Percentiles rank a stretch among this genome's conserved stretches.
Evolutionary conservation across 1,140 invertebrate genomes (phyloP).

Genomic region (Cydia splendana): DNA sequence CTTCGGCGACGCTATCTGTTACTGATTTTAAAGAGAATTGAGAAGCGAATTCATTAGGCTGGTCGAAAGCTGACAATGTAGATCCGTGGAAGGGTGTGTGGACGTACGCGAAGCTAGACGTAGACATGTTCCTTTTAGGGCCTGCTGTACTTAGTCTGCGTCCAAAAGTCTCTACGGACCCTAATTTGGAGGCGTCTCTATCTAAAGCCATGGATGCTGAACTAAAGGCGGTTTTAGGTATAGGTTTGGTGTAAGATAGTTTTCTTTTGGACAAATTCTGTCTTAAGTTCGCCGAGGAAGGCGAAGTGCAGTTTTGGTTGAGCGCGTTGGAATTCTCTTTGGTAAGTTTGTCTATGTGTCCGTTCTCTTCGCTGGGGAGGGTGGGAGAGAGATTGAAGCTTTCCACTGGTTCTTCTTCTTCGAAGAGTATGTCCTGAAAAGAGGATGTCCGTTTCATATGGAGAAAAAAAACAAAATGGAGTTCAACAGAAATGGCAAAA

Average conservation of each 20-base stretch:
- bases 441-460: constrained; percentile 14
- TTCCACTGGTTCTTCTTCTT: constrained; percentile 78
- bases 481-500: too few relatives aligned
- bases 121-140: constrained; percentile 85
- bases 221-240: constrained; percentile 58
- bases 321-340: constrained; percentile 46
- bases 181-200: constrained; percentile 51
- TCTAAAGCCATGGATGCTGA: constrained; percentile 60
- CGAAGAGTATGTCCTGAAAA: constrained; percentile 75
- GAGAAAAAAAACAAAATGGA: constrained; percentile 20
- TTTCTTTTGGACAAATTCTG: constrained; percentile 64
- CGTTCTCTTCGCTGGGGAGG: constrained; percentile 43
- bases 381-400: constrained; percentile 62
- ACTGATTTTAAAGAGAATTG: constrained; percentile 87
- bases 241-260: constrained; percentile 59
- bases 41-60: constrained; percentile 87
- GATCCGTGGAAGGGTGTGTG: constrained; percentile 91
- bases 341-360: constrained; percentile 45
- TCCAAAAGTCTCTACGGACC: constrained; percentile 60
- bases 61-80: constrained; percentile 84
- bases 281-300: constrained; percentile 49
- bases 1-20: constrained; percentile 78
- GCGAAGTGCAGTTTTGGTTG: constrained; percentile 47
- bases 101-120: constrained; percentile 90
- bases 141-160: constrained; percentile 55